Percentiles rank a stretch among this genome's conserved stretches.
Evolutionary conservation across 1,140 invertebrate genomes (phyloP).

Genomic region (Pogonomyrmex californicus): DNA sequence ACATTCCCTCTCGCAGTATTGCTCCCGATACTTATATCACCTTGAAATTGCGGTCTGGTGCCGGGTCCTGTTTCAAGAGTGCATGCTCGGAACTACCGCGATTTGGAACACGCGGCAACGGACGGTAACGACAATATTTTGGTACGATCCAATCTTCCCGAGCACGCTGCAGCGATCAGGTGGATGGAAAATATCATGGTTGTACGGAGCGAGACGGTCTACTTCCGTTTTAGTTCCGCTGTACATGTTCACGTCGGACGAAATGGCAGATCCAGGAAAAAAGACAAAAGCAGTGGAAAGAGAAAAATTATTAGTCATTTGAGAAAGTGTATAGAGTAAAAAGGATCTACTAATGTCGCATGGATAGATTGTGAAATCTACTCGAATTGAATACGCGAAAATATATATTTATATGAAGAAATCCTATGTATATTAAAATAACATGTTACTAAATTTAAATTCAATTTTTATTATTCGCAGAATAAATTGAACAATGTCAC

Average conservation of each 20-base stretch:
- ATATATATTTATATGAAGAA: background rate
- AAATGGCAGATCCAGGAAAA: background rate
- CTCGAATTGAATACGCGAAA: background rate
- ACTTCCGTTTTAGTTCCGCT: slow-evolving; percentile 16
- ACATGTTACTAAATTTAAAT: background rate
- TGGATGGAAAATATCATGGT: slow-evolving; percentile 72
- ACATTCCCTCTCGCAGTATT: slow-evolving; percentile 64
- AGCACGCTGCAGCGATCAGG: slow-evolving; percentile 70
- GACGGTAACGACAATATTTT: slow-evolving; percentile 75
- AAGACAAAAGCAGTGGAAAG: background rate
- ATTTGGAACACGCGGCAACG: slow-evolving; percentile 70
- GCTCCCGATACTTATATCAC: slow-evolving; percentile 62
- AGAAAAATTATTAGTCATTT: slow-evolving; percentile 33
- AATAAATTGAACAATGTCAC: background rate
- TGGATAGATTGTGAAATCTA: slow-evolving; percentile 5
- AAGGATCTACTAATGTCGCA: background rate
- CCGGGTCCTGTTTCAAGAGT: slow-evolving; percentile 38
- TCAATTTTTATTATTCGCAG: background rate
- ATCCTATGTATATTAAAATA: background rate
- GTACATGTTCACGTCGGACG: slow-evolving; percentile 23
- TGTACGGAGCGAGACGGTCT: slow-evolving; percentile 51
- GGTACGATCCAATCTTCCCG: slow-evolving; percentile 72
- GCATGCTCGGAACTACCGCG: slow-evolving; percentile 55
- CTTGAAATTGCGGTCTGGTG: slow-evolving; percentile 65
- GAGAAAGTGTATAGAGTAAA: background rate